Percentiles rank a stretch among this genome's conserved stretches.
phyloP scores from a whole-genome alignment of 2,888 invertebrate genomes.

The Cosmia trapezina region DNA sequence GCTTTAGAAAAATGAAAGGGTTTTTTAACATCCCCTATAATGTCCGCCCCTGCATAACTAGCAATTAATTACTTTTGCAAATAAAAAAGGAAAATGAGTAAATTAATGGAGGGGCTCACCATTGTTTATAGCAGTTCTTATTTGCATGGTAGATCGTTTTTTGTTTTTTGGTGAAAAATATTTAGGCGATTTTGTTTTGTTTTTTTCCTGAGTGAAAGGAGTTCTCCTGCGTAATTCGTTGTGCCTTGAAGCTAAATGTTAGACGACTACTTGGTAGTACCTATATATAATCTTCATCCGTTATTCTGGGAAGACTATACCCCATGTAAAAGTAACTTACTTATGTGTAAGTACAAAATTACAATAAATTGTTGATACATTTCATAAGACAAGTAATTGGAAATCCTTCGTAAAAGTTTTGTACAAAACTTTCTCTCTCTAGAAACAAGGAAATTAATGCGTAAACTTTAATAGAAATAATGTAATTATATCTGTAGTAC shows the following conservation, averaged over 20 bases:
- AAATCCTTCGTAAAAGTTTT: background rate
- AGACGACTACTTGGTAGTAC: background rate
- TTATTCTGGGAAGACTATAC: background rate
- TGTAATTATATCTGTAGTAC: too few relatives aligned
- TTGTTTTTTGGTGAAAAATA: conserved; percentile 25
- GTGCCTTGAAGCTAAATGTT: background rate
- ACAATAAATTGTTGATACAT: background rate
- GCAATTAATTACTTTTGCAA: conserved; percentile 59
- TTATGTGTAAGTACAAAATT: background rate
- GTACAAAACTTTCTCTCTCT: too few relatives aligned
- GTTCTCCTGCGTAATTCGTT: background rate
- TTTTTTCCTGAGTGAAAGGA: background rate
- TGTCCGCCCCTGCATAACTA: conserved; percentile 57
- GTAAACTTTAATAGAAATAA: too few relatives aligned
- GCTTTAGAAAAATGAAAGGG: conserved; percentile 56
- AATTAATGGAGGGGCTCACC: conserved; percentile 58
- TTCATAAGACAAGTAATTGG: background rate
- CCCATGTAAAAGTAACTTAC: background rate
- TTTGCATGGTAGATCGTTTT: conserved; percentile 55
- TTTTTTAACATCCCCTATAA: conserved; percentile 47
- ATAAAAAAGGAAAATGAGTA: conserved; percentile 45
- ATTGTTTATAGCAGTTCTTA: conserved; percentile 58
- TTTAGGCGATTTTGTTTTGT: conserved; percentile 20
- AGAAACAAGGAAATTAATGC: too few relatives aligned
- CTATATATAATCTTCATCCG: background rate